Evolutionary conservation across 2,113 vertebrate species (phyloP).

Genomic region (Hippolais icterina): DNA sequence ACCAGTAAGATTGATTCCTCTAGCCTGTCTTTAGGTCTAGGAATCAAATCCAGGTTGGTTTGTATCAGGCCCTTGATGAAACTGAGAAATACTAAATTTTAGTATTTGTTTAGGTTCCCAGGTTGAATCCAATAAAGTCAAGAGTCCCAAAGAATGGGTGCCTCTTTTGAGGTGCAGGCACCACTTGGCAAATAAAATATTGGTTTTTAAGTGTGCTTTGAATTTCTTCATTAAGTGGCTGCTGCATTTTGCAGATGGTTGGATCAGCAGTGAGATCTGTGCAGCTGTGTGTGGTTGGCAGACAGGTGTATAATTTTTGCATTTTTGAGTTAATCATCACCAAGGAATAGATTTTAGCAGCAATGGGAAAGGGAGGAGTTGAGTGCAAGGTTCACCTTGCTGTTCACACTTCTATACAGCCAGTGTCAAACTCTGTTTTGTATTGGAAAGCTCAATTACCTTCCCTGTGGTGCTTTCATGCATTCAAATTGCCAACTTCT

Average conservation of each 20-base stretch:
- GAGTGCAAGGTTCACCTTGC: background rate
- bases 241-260: constrained; percentile 19
- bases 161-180: background rate
- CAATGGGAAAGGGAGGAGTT: background rate
- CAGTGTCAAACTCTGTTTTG: background rate
- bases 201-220: background rate
- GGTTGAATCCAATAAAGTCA: background rate
- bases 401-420: background rate
- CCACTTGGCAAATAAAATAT: background rate
- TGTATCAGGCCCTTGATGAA: background rate
- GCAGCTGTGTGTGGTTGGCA: constrained; percentile 1
- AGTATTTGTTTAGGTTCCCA: background rate
- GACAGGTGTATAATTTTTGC: background rate
- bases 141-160: background rate
- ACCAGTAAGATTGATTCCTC: background rate
- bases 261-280: background rate
- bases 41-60: background rate
- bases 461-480: background rate
- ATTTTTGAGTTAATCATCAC: background rate
- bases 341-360: background rate
- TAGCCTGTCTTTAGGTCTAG: background rate
- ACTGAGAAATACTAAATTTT: background rate
- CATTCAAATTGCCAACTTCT: background rate
- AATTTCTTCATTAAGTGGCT: background rate
- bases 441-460: background rate